These are phyloP conservation scores for Anabas testudineus DNA, from an alignment of 2,797 vertebrate genomes.

Conservation along the genomic window DNA sequence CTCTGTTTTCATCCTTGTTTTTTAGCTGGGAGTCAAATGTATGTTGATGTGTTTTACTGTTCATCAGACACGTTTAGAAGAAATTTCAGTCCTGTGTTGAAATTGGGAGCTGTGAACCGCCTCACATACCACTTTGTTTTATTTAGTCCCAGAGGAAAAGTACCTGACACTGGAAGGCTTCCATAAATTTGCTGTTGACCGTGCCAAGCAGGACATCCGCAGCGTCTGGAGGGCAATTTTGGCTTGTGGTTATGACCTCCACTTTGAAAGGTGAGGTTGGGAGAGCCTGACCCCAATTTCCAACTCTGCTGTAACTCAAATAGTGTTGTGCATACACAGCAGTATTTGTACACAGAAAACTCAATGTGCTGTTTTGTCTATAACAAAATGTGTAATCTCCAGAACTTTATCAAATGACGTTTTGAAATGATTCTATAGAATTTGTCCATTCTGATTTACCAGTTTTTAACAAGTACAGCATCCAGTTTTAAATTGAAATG, in stretches of 20 bases:
- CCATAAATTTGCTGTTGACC: constrained; percentile 94
- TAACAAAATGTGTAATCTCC: neutral
- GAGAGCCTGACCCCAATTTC: neutral
- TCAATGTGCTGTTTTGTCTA: constrained; percentile 2
- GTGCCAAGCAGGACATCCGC: constrained; percentile 97
- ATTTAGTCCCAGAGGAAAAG: constrained; percentile 93
- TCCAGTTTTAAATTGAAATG: no score
- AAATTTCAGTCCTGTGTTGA: neutral
- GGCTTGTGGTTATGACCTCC: constrained; percentile 96
- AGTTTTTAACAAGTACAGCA: neutral
- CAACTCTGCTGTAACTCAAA: constrained; percentile 13
- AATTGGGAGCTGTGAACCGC: neutral
- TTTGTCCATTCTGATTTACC: neutral
- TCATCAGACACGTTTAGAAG: neutral
- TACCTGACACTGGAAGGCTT: constrained; percentile 97
- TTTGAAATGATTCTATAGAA: neutral
- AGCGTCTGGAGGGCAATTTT: constrained; percentile 97
- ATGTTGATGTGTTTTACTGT: neutral
- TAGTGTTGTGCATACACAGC: neutral
- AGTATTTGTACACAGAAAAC: no score
- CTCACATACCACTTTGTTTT: constrained; percentile 31
- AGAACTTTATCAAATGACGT: neutral
- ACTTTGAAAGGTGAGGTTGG: constrained; percentile 93
- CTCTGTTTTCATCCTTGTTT: no score
- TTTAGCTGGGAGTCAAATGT: neutral